Base-by-base conservation (phyloP, 2,797 vertebrate species). In the Sebastes kiyomatsui region DNA sequence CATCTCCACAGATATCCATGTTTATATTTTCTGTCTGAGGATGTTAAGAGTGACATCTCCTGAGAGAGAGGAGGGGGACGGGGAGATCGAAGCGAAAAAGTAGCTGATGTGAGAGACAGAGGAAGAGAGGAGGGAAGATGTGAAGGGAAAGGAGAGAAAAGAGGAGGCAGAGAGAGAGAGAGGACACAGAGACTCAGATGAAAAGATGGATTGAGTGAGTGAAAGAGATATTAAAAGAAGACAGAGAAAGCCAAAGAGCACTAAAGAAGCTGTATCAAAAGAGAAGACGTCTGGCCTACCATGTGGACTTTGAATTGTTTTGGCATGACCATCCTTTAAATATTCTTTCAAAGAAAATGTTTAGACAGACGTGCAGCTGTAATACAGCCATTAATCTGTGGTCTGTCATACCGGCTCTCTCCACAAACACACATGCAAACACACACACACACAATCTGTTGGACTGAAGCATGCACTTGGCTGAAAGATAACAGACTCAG, bases 11-110 rank as follows among this genome's bases (percentile, higher is more conserved):
- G 87, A 91, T 92, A 86, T 79, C 73, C 67, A 81, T 92, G 93
- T 95, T 95, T 93, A 92, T 87, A 90, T 89, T 85, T 85, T 88
- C 85, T 91, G 94, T 95, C 94, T 81, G 75, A 81, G 77, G 89
- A 90, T 75, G 92, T 95, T 94, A 91, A 65, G 87, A 81, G 85
- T 89, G 89, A 93, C 91, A 85, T 88, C 76, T 89, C 71, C 62
- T 46, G 10, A 75, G 54, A 52, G 58, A 20, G 54, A 59, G 61
- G 25, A n/a, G n/a, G 20, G 54, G 54, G 28, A 20, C 1, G 22
- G 38, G 49, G 35, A 11, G 30, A 32, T 20, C 1, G 18, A n/a
- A 23, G 33, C 5, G 5, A 1, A 7, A 16, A 54, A 67, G 62
- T 3, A 14, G 56, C 8, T 61, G 60, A 75, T 70, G 59, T 28